A percentile compares a stretch with the other conserved stretches of the same genome.
Conservation (phyloP, 2,888 invertebrate species). For the Tipula unca region DNA sequence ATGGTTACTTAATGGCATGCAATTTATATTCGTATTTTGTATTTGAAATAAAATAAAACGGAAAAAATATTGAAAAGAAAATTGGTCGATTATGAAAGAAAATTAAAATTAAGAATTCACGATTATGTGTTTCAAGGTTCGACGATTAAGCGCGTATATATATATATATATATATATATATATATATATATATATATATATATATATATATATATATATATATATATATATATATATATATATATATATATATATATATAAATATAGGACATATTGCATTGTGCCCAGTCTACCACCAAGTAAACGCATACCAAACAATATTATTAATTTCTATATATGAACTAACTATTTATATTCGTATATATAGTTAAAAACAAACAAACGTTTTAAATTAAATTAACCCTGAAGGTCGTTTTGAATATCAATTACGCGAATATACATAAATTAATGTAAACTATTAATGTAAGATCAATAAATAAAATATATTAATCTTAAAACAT, state of each 20-base stretch:
- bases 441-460: constrained; percentile 1
- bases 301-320: neutral
- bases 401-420: neutral
- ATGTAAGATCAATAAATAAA: neutral
- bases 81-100: neutral
- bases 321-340: neutral
- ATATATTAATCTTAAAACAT: neutral
- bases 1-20: neutral
- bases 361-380: neutral
- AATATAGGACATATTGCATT: neutral
- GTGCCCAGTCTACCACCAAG: neutral
- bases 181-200: too few species aligned
- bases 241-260: too few species aligned
- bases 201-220: too few species aligned
- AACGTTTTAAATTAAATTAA: neutral
- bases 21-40: neutral
- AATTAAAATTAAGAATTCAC: neutral
- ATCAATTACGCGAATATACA: neutral
- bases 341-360: neutral
- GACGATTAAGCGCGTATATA: neutral
- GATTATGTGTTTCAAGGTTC: neutral
- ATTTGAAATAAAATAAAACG: too few species aligned
- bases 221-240: too few species aligned
- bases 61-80: neutral
- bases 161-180: too few species aligned